These are phyloP conservation scores for Monochamus saltuarius DNA, from an alignment of 1,140 invertebrate species.

Conservation along the genomic window DNA sequence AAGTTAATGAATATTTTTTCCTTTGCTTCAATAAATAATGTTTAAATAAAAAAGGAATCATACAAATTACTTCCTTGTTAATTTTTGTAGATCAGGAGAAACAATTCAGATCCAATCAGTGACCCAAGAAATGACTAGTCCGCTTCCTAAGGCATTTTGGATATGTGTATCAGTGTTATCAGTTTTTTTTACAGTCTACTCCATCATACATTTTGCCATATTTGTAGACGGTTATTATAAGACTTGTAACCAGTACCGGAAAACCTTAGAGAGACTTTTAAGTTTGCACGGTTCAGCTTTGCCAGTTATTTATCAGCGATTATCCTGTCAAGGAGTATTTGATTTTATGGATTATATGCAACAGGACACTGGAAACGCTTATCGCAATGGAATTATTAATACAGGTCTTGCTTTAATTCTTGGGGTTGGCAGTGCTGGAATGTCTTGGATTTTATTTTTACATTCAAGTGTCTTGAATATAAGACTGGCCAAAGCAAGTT, in stretches of 20 bases:
- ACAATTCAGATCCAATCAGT: slow-evolving; percentile 50
- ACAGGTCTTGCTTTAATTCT: slow-evolving; percentile 55
- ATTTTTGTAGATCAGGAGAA: slow-evolving; percentile 48
- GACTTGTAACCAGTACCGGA: slow-evolving; percentile 58
- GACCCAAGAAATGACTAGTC: slow-evolving; percentile 47
- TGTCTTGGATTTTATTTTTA: slow-evolving; percentile 52
- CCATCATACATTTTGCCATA: slow-evolving; percentile 54
- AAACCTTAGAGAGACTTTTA: slow-evolving; percentile 51
- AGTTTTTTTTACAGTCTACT: slow-evolving; percentile 52
- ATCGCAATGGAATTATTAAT: slow-evolving; percentile 54
- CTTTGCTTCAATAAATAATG: not conserved
- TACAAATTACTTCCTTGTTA: slow-evolving; percentile 4
- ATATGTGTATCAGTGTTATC: slow-evolving; percentile 51
- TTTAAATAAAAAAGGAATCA: not conserved
- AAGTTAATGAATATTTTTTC: slow-evolving; percentile 26
- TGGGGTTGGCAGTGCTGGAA: slow-evolving; percentile 52
- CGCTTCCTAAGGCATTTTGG: slow-evolving; percentile 54
- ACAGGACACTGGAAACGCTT: slow-evolving; percentile 53
- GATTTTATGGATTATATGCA: slow-evolving; percentile 66
- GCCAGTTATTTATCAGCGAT: slow-evolving; percentile 56
- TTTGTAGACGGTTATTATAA: slow-evolving; percentile 57
- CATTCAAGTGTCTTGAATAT: slow-evolving; percentile 51
- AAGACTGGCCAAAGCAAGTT: slow-evolving; percentile 45
- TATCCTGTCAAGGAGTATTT: slow-evolving; percentile 58
- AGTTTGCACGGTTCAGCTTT: slow-evolving; percentile 50